A percentile compares a stretch with the other conserved stretches of the same genome.
These are phyloP conservation scores for Hyposmocoma kahamanoa DNA, from an alignment of 1,140 invertebrate genomes.

Conservation along the genomic window DNA sequence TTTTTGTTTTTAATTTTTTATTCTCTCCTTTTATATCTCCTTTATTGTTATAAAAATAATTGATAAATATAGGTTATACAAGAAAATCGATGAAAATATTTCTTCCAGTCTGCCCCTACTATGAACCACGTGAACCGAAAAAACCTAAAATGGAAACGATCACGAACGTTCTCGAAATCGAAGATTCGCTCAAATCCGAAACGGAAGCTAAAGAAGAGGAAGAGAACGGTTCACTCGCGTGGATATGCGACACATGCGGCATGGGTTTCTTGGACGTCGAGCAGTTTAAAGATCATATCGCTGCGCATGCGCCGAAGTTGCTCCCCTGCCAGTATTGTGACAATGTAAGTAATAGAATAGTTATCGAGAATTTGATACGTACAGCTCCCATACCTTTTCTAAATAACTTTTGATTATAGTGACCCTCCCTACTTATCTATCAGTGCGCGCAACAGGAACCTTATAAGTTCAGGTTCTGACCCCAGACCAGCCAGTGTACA, in stretches of 20 bases:
- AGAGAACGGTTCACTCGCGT: background rate
- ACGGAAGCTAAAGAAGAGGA: background rate
- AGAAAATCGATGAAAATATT: no score
- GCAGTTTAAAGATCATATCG: constrained; percentile 35
- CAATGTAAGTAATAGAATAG: constrained; percentile 24
- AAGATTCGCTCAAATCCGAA: background rate
- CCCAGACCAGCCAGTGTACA: no score
- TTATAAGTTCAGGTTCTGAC: no score
- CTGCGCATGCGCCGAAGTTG: constrained; percentile 33
- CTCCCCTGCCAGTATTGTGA: constrained; percentile 47
- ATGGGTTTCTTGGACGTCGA: constrained; percentile 25
- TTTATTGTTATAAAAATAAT: background rate
- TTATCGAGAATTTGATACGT: background rate
- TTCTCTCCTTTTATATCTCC: background rate
- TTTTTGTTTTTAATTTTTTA: no score
- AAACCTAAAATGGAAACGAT: constrained; percentile 22
- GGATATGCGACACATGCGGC: constrained; percentile 55
- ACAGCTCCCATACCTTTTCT: background rate
- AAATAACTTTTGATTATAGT: background rate
- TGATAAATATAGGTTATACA: background rate
- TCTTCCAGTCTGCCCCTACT: constrained; percentile 50
- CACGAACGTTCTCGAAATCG: background rate
- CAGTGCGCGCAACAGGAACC: background rate
- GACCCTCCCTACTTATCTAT: background rate
- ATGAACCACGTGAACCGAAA: constrained; percentile 50